Base-by-base conservation (phyloP, 2,113 vertebrate species). In the Catharus minimus region DNA sequence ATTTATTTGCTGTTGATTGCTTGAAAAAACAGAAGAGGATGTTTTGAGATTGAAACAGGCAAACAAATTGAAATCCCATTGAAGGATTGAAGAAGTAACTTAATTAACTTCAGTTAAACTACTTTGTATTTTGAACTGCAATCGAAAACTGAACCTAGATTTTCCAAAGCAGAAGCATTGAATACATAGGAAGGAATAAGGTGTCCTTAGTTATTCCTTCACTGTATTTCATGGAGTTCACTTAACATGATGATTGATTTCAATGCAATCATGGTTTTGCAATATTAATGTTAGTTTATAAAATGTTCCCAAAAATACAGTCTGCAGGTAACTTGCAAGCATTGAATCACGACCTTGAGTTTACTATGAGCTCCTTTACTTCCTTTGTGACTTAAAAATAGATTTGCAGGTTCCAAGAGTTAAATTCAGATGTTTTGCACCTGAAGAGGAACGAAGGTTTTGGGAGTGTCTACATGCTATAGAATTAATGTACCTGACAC, bases 221-320 rank as follows among this genome's bases (percentile, higher is more conserved):
- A 47, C 60, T 67, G 71, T 66, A 58, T 76, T 90, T 94, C 46
- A 52, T 5, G 26, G 46, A 73, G 66, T 81, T 85, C 71, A 64
- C 76, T 96, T 89, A 76, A 52, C 55, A 94, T 89, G 69, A 94
- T 50, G 26, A 50, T 89, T 91, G 80, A 87, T 94, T 86, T 80
- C 62, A 49, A 17, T 90, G 78, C 64, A 89, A 46, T 84, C 16
- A 30, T 61, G 27, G 44, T 87, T 94, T 87, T 96, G 80, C 62
- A 94, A 17, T 92, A 92, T 90, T 92, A 79, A 93, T 94, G 27
- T 84, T 80, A 82, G 56, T 43, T 73, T 94, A 26, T 41, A 50
- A 85, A 93, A 88, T 39, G 57, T 55, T 90, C 32, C 68, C 43
- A 50, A 66, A 91, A 87, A 64, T 66, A 16, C 0, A 0, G 19